These are phyloP conservation scores for Aproaerema taeniolella DNA, from an alignment of 2,888 invertebrate species.

Conservation along the genomic window DNA sequence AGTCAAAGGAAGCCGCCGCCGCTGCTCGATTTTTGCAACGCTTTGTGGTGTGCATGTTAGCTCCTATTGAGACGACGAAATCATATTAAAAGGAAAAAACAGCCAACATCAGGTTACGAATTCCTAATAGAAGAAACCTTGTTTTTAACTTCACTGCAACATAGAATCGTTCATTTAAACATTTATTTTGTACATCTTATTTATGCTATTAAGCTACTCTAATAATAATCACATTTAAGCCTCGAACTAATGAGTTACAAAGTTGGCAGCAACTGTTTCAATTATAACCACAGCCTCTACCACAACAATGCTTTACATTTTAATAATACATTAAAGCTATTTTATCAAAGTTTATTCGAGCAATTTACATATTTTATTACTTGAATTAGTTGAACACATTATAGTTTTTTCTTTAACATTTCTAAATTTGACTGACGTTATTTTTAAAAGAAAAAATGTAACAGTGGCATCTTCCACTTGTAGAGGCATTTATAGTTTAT, in stretches of 20 bases:
- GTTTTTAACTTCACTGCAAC: too few species aligned
- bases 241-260: constrained; percentile 7
- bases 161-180: too few species aligned
- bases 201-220: too few species aligned
- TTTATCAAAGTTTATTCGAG: too few species aligned
- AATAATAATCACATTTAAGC: too few species aligned
- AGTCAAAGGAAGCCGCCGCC: constrained; percentile 70
- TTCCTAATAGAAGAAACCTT: neutral
- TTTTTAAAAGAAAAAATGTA: constrained; percentile 43
- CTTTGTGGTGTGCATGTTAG: constrained; percentile 47
- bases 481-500: constrained; percentile 69
- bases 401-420: constrained; percentile 23
- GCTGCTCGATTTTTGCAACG: constrained; percentile 64
- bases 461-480: constrained; percentile 73
- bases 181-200: too few species aligned
- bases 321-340: too few species aligned
- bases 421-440: constrained; percentile 41
- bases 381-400: constrained; percentile 12
- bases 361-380: constrained; percentile 13
- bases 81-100: constrained; percentile 23
- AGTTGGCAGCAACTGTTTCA: constrained; percentile 1
- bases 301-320: constrained; percentile 1
- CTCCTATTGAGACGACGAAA: constrained; percentile 48
- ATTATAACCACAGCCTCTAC: constrained; percentile 1
- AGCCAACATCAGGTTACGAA: neutral